phyloP scores from a whole-genome alignment of 2,888 invertebrate species.

The Drosophila anomalata region DNA sequence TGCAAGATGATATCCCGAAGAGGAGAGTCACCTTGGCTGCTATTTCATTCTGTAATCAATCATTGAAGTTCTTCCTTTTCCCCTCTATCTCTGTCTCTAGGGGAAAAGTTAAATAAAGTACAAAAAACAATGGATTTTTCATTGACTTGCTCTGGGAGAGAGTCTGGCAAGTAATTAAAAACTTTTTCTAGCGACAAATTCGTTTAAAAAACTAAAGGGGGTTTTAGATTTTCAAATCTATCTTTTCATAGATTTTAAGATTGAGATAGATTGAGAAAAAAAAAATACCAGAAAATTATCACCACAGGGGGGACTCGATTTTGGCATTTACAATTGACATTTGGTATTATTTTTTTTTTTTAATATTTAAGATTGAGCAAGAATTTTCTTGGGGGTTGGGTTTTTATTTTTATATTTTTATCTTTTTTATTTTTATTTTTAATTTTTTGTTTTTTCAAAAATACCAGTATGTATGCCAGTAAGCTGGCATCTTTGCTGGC shows the following conservation, averaged over 20 bases:
- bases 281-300: too few species aligned
- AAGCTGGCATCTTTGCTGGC: slow-evolving; percentile 15
- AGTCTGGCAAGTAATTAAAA: slow-evolving; percentile 35
- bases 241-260: neutral
- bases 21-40: slow-evolving; percentile 32
- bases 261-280: too few species aligned
- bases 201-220: neutral
- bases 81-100: neutral
- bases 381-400: neutral
- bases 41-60: slow-evolving; percentile 40
- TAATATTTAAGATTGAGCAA: slow-evolving; percentile 27
- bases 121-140: neutral
- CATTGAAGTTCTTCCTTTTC: slow-evolving; percentile 13
- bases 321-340: slow-evolving; percentile 27
- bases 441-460: neutral
- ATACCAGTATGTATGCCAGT: neutral
- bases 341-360: slow-evolving; percentile 5
- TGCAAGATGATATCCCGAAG: slow-evolving; percentile 33
- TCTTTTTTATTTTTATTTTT: neutral
- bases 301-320: neutral
- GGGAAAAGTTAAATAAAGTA: neutral
- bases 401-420: neutral
- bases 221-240: slow-evolving; percentile 1
- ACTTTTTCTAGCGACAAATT: slow-evolving; percentile 21
- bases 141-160: neutral